Conservation (phyloP, 2,888 invertebrate genomes). For the Anthoptus insignis region DNA sequence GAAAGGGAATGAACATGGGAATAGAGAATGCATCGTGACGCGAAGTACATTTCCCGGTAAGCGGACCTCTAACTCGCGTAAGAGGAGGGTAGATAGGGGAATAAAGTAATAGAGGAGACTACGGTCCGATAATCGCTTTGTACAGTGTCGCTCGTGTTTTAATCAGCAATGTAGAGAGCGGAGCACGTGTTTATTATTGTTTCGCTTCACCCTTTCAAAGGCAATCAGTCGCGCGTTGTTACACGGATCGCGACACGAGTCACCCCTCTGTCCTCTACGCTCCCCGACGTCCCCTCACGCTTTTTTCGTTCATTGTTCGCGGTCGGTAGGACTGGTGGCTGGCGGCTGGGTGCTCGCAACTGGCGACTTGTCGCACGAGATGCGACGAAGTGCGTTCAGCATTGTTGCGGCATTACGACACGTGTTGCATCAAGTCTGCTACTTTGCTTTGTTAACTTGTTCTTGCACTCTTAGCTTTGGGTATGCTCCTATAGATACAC, state of each 20-base stretch:
- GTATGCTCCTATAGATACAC: too few relatives aligned
- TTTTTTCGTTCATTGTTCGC: constrained; percentile 44
- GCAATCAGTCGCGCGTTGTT: constrained; percentile 77
- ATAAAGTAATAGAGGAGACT: constrained; percentile 66
- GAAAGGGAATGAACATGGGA: too few relatives aligned
- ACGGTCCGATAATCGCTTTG: constrained; percentile 83
- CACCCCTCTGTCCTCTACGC: constrained; percentile 52
- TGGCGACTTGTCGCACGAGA: too few relatives aligned
- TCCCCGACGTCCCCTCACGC: constrained; percentile 31
- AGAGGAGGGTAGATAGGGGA: constrained; percentile 38
- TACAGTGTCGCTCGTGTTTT: constrained; percentile 68
- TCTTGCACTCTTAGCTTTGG: too few relatives aligned
- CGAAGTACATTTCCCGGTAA: not conserved
- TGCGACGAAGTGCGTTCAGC: too few relatives aligned
- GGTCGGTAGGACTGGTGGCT: not conserved
- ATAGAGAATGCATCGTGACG: too few relatives aligned
- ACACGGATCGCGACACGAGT: constrained; percentile 68
- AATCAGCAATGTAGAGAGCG: constrained; percentile 71
- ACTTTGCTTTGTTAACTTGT: too few relatives aligned
- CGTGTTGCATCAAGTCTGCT: too few relatives aligned
- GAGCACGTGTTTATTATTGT: constrained; percentile 62
- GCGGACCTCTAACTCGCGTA: not conserved
- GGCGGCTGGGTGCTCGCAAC: not conserved
- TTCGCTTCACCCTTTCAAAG: constrained; percentile 72
- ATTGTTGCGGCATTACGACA: too few relatives aligned